Base-by-base conservation (phyloP, 2,888 invertebrate species). In the Andrena dorsata region DNA sequence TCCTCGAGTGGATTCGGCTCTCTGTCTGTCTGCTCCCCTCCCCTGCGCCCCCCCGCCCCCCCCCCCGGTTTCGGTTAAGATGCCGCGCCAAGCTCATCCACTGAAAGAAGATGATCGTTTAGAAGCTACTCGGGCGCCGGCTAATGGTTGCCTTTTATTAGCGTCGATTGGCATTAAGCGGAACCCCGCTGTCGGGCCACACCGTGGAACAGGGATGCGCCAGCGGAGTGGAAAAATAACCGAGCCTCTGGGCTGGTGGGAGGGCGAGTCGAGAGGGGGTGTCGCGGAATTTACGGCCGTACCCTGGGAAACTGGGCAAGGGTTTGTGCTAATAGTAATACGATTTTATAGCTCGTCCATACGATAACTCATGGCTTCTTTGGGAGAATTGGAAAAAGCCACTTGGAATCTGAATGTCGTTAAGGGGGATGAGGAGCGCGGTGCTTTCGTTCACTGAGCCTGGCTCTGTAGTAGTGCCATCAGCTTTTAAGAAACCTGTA, bases 51-150 rank as follows among this genome's bases (percentile, higher is more conserved):
- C n/a, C n/a, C n/a, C n/a, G n/a, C n/a, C 20, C 47, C 66, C 41
- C 20, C 26, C 64, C 32, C 56, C 51, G 63, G 65, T 70, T 73
- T 76, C 69, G 75, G 81, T 20, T 72, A 73, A 81, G 81, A 72
- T 65, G 80, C 80, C 32, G 63, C 63, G 77, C 74, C 74, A 82
- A 69, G 28, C 74, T 75, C 83, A 68, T 79, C 69, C 82, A 8
- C 60, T 65, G 82, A 79, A 79, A 79, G 82, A 82, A 79, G 79
- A 83, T 83, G 82, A 83, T 79, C 83, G 75, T 83, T 82, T 75
- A 72, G 72, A 75, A 78, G 74, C 82, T 76, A 72, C 75, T 82
- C 72, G 61, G 82, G 63, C 78, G 75, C 72, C 78, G 63, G 78
- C 72, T 82, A 82, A 82, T 79, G 82, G 70, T 47, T 20, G 69